Percentiles rank a stretch among this genome's conserved stretches.
These are phyloP conservation scores for Xylota segnis DNA, from an alignment of 2,888 invertebrate species.

Conservation along the genomic window DNA sequence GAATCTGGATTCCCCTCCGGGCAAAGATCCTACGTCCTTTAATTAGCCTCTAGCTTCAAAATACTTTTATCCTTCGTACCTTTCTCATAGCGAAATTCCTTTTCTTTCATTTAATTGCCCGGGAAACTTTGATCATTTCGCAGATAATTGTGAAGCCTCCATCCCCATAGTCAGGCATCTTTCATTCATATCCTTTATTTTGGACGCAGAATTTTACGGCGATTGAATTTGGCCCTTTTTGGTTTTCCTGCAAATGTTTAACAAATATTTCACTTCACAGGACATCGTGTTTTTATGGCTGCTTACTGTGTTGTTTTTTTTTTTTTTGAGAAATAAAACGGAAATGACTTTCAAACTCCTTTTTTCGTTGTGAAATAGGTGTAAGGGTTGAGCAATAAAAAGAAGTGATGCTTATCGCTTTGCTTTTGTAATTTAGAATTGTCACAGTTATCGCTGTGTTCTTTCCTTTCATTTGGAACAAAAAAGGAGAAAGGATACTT, in stretches of 20 bases:
- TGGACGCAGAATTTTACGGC: conserved; percentile 16
- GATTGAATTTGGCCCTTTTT: conserved; percentile 45
- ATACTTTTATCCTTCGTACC: neutral
- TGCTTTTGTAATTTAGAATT: conserved; percentile 38
- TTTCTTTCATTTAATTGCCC: conserved; percentile 41
- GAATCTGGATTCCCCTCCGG: neutral
- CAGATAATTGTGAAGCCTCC: conserved; percentile 49
- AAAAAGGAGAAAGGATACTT: conserved; percentile 18
- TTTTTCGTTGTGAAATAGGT: conserved; percentile 18
- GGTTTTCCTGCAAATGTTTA: conserved; percentile 38
- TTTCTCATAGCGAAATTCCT: conserved; percentile 11
- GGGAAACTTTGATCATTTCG: conserved; percentile 54
- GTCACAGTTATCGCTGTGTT: conserved; percentile 40
- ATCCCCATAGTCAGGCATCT: neutral
- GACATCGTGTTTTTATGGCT: conserved; percentile 1
- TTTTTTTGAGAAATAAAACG: conserved; percentile 30
- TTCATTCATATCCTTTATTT: neutral
- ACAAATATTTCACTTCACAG: conserved; percentile 36
- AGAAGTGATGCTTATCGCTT: conserved; percentile 49
- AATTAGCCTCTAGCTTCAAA: conserved; percentile 6
- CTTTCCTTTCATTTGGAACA: neutral
- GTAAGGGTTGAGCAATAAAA: conserved; percentile 50
- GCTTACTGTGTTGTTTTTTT: too few relatives aligned
- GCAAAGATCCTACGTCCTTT: conserved; percentile 11
- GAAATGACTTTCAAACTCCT: conserved; percentile 41